Evolutionary conservation across 1,140 invertebrate genomes (phyloP).

Genomic region (Bacillus rossius): DNA sequence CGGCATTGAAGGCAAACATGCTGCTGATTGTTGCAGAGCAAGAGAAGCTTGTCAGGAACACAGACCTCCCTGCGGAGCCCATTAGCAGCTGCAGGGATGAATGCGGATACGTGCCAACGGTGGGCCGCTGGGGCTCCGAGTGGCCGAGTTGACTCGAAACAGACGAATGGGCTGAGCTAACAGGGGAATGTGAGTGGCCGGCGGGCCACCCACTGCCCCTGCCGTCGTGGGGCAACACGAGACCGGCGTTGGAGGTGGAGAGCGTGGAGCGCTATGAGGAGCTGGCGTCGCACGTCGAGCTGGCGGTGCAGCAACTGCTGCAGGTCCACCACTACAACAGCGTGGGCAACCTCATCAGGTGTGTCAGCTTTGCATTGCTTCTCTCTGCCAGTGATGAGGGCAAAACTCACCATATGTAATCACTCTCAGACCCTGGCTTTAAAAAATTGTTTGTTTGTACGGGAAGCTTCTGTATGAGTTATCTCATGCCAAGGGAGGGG

Average conservation of each 20-base stretch:
- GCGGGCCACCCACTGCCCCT: conserved; percentile 58
- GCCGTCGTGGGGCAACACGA: conserved; percentile 53
- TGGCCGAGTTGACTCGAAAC: conserved; percentile 89
- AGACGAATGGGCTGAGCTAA: conserved; percentile 46
- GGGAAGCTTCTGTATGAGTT: too few species aligned
- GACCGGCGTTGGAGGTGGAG: conserved; percentile 47
- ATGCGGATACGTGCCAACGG: conserved; percentile 61
- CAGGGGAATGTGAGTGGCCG: conserved; percentile 46
- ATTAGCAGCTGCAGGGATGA: conserved; percentile 54
- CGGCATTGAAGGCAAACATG: too few species aligned
- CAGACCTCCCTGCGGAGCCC: conserved; percentile 50
- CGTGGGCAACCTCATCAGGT: conserved; percentile 72
- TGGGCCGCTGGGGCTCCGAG: conserved; percentile 80
- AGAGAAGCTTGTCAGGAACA: conserved; percentile 48
- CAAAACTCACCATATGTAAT: background rate
- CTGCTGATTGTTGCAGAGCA: background rate
- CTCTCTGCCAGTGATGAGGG: background rate
- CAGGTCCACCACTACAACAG: conserved; percentile 80
- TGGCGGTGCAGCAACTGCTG: conserved; percentile 66
- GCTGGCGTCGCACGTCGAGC: conserved; percentile 67
- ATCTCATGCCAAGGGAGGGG: too few species aligned
- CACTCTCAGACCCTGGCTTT: background rate
- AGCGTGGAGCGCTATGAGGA: conserved; percentile 70
- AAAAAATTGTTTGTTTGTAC: background rate
- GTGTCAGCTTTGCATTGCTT: background rate